A percentile compares a stretch with the other conserved stretches of the same genome.
These are phyloP conservation scores for Arenaria interpres DNA, from an alignment of 2,113 vertebrate species.

Conservation along the genomic window DNA sequence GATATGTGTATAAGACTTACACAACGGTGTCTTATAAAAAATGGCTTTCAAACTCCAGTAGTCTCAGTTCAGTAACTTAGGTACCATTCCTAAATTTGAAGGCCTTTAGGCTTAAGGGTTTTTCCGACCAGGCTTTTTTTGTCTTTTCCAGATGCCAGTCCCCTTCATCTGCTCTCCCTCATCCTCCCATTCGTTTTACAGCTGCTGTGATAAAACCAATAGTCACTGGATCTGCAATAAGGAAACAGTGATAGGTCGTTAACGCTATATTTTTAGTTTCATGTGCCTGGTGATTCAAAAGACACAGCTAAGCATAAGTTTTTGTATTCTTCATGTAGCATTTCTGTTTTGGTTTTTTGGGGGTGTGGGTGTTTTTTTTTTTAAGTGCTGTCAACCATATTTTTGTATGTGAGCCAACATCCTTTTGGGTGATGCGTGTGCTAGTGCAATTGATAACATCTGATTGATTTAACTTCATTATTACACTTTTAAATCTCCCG, in stretches of 20 bases:
- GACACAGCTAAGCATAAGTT: background rate
- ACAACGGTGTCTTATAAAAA: constrained; percentile 60
- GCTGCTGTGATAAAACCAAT: background rate
- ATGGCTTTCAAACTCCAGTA: constrained; percentile 62
- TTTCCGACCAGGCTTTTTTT: constrained; percentile 14
- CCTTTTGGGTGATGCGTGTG: background rate
- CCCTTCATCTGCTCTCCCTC: background rate
- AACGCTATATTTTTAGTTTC: background rate
- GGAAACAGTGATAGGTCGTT: background rate
- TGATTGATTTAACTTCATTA: background rate
- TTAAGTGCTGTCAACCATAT: background rate
- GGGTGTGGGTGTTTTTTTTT: background rate
- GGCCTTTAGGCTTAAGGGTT: constrained; percentile 54
- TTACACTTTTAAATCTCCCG: background rate
- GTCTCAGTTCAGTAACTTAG: constrained; percentile 30
- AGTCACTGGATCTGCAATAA: accelerated
- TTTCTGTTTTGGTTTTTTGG: background rate
- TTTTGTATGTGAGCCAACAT: background rate
- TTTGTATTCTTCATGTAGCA: background rate
- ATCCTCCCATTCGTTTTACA: background rate
- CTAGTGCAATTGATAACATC: background rate
- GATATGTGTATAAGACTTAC: constrained; percentile 39
- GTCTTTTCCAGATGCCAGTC: background rate
- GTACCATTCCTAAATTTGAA: constrained; percentile 27
- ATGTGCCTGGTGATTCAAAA: background rate